phyloP scores from a whole-genome alignment of 1,140 invertebrate species.

The Trypoxylus dichotomus region DNA sequence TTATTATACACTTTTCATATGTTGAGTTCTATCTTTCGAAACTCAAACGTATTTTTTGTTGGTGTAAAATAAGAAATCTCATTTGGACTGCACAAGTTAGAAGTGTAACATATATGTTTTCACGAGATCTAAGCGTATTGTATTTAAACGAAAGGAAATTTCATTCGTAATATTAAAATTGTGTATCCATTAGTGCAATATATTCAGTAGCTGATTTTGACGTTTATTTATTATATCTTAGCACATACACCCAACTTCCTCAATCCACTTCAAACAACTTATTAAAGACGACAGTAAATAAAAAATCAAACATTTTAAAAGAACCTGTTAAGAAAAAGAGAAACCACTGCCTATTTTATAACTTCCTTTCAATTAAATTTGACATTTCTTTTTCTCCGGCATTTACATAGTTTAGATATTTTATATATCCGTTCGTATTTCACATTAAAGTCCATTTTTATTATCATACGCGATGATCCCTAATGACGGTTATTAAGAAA shows the following conservation, averaged over 20 bases:
- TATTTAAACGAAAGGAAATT: no score
- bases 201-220: not conserved
- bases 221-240: not conserved
- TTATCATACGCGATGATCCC: not conserved
- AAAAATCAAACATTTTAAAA: not conserved
- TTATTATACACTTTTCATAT: no score
- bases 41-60: no score
- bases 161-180: no score
- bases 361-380: constrained; percentile 22
- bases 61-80: no score
- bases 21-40: no score
- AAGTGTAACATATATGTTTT: no score
- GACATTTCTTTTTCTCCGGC: not conserved
- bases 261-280: not conserved
- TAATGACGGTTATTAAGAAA: constrained; percentile 21
- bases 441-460: not conserved
- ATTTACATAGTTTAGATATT: constrained; percentile 17
- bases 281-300: constrained; percentile 2
- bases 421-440: not conserved
- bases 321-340: constrained; percentile 9
- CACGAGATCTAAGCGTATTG: no score
- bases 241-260: not conserved
- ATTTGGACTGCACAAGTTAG: no score
- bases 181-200: no score
- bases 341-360: constrained; percentile 5